Evolutionary conservation across 2,888 invertebrate genomes (phyloP), one percentile per base, ranked within the genome.

Genomic region (Chouioia cunea): DNA sequence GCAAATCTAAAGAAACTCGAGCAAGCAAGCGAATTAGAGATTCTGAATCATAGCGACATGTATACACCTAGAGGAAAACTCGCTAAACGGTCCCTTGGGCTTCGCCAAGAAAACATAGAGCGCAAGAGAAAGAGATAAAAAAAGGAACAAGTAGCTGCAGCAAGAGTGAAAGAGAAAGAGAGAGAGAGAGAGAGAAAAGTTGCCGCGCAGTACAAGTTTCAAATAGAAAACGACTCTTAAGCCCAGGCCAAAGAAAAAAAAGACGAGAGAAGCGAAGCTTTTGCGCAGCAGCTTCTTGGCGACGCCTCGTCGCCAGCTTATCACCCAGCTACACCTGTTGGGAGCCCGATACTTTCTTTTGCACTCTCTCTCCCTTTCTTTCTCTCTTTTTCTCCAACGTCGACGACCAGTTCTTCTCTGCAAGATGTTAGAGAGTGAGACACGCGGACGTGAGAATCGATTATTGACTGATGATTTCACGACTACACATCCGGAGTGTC

Each of bases 241-340:
- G 59, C 58, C 48, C 36, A 20, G 16, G 16, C 52, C 15, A 6
- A n/a, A 46, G 47, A 59, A 14, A 57, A 44, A n/a, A 20, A 18
- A 43, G 16, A 18, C n/a, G 36, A 14, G 36, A 63, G 10, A 48
- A 27, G 58, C 64, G 57, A 70, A 59, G 59, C 65, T 70, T 46
- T 36, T 3, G 36, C 36, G 46, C 36, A 59, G 53, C 27, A 44
- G 48, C 36, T 20, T 27, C 58, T 22, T 56, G 27, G 14, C 58
- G 12, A 47, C 56, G 56, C 62, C n/a, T 54, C 43, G 53, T 36
- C 36, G 10, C 36, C 36, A 52, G 62, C 72, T 69, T 73, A 73
- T 73, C 72, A 65, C 65, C 10, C 43, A 2, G 65, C 69, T 69
- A 73, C 72, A 73, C 69, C 69, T 69, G 65, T 69, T 69, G 65